Base-by-base conservation (phyloP, 1,140 invertebrate genomes). In the Ceratina australensis region DNA sequence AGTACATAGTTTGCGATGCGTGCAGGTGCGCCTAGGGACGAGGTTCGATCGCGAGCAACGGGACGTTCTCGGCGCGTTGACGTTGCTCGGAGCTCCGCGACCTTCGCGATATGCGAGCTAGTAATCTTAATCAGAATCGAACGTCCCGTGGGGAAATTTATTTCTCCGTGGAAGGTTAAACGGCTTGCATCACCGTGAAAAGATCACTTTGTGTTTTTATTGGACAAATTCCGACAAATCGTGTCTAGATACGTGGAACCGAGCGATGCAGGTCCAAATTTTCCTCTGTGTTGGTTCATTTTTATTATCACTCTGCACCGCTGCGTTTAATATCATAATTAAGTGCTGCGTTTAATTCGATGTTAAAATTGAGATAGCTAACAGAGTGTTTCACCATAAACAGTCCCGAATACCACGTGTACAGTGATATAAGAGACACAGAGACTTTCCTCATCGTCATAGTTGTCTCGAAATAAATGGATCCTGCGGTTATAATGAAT, bases 121-220 rank as follows among this genome's bases (percentile, higher is more conserved):
- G 73, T 76, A 77, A 71, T 71, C 74, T 77, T 71, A 71, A 61
- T 77, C 66, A 47, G 66, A 61, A 52, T 61, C 74, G 66, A 60
- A 42, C 47, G 74, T 76, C 74, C 66, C 66, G 49, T 16, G 74
- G 65, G 66, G 47, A 69, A 76, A 50, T 69, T 76, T 60, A 33
- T 76, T 76, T 69, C 66, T 42, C 54, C 65, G 49, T 50, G 73
- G 54, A 76, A 68, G 64, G 73, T 60, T 59, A 28, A 28, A 8
- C n/a, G n/a, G 47, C 24, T 60, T 72, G 68, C 73, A 26, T 76
- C 73, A 52, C 0, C 26, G 47, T 16, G 16, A 18, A 28, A 75
- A 66, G 47, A 60, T 60, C 73, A 10, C 54, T 28, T 15, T 22
- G 64, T 22, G 59, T 60, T 50, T 75, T 50, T n/a, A 33, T 68